phyloP scores from a whole-genome alignment of 2,113 vertebrate genomes.

The Oryzias javanicus region DNA sequence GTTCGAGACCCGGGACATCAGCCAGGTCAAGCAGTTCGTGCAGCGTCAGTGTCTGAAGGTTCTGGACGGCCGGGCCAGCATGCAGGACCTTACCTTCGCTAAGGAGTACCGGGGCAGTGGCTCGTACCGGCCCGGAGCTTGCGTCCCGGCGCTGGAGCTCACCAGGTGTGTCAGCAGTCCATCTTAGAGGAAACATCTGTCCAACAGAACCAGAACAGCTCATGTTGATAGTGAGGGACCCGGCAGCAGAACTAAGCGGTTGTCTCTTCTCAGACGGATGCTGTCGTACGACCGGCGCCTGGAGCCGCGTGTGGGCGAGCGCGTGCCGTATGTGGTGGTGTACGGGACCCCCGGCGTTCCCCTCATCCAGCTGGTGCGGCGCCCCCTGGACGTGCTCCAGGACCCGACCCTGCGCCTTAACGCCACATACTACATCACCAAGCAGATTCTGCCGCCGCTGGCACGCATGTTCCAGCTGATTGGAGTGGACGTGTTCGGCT shows the following conservation, averaged over 20 bases:
- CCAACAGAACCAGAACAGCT: neutral
- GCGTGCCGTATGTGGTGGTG: conserved; percentile 94
- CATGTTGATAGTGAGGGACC: neutral
- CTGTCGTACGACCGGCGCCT: conserved; percentile 88
- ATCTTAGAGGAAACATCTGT: too few species aligned
- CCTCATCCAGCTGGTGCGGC: conserved; percentile 94
- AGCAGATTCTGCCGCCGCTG: conserved; percentile 94
- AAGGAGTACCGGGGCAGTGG: conserved; percentile 94
- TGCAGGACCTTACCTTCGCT: conserved; percentile 97
- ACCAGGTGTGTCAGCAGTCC: conserved; percentile 80
- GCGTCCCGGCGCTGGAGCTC: conserved; percentile 94
- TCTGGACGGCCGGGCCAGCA: conserved; percentile 90
- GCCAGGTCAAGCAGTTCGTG: conserved; percentile 94
- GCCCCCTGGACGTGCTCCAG: conserved; percentile 88
- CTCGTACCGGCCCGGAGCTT: conserved; percentile 90
- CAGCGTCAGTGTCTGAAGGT: conserved; percentile 94
- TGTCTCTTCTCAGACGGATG: conserved; percentile 81
- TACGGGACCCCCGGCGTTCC: conserved; percentile 89
- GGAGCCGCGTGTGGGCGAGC: conserved; percentile 91
- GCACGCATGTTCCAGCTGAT: conserved; percentile 91
- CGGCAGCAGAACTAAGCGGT: neutral
- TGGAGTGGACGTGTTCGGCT: conserved; percentile 93
- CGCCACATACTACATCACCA: conserved; percentile 92
- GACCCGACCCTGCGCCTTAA: conserved; percentile 88
- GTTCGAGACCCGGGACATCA: conserved; percentile 97